These are phyloP conservation scores for Drosophila erecta DNA, from an alignment of 1,140 invertebrate species.

Conservation along the genomic window DNA sequence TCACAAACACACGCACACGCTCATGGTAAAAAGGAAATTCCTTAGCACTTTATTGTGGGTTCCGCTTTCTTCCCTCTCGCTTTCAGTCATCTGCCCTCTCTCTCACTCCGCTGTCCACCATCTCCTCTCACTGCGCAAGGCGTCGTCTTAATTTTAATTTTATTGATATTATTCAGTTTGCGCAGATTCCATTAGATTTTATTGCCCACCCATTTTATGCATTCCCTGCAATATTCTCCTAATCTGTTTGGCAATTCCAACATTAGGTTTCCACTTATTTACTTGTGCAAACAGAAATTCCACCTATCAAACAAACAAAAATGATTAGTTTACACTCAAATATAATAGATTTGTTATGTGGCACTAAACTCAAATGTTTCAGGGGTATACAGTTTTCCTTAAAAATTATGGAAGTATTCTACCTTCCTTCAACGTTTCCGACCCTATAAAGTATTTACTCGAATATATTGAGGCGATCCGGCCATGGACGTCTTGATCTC, in stretches of 20 bases:
- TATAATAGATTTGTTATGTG: no score
- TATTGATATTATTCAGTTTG: constrained; percentile 77
- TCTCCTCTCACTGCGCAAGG: constrained; percentile 30
- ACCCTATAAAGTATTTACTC: no score
- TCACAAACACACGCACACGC: constrained; percentile 7
- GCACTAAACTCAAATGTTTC: no score
- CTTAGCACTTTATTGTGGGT: constrained; percentile 64
- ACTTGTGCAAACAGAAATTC: neutral
- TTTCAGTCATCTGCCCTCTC: constrained; percentile 8
- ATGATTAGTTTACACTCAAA: no score
- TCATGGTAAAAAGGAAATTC: constrained; percentile 30
- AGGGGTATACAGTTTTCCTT: no score
- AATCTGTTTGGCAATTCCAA: constrained; percentile 31
- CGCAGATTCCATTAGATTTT: constrained; percentile 67
- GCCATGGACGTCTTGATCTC: no score
- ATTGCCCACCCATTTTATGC: constrained; percentile 47
- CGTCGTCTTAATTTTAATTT: constrained; percentile 69
- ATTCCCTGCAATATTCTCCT: constrained; percentile 26
- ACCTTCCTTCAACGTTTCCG: no score
- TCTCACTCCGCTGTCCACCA: neutral
- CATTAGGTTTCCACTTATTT: constrained; percentile 2
- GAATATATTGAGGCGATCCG: no score
- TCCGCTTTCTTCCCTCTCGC: constrained; percentile 33
- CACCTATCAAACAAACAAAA: no score
- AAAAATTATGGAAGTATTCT: no score